phyloP scores from a whole-genome alignment of 2,888 invertebrate species.

The Spisula solida region DNA sequence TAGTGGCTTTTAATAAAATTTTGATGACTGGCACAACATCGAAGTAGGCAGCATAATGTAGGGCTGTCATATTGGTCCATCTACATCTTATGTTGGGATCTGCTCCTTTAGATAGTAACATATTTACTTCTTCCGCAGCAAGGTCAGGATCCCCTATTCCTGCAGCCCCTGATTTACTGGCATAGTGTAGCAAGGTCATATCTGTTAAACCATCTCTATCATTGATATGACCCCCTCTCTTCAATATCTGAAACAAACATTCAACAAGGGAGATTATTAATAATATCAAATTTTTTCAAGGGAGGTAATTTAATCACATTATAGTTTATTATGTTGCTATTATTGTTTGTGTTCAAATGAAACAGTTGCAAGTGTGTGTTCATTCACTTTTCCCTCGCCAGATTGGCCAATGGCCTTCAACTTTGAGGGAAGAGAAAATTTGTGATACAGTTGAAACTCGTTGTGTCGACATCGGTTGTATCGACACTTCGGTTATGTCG shows the following conservation, averaged over 20 bases:
- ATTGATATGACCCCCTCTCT: slow-evolving; percentile 88
- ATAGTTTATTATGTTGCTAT: no score
- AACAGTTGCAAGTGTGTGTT: no score
- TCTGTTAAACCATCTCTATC: slow-evolving; percentile 89
- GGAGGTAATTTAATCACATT: background rate
- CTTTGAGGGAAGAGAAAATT: no score
- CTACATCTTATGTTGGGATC: slow-evolving; percentile 88
- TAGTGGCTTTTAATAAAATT: slow-evolving; percentile 85
- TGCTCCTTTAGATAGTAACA: slow-evolving; percentile 86
- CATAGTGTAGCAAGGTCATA: slow-evolving; percentile 89
- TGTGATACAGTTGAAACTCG: no score
- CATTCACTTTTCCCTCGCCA: no score
- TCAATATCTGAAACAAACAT: slow-evolving; percentile 86
- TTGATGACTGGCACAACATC: slow-evolving; percentile 88
- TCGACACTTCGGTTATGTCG: no score
- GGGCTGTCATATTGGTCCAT: slow-evolving; percentile 89
- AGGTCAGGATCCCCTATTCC: slow-evolving; percentile 87
- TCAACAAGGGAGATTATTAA: background rate
- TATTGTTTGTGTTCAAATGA: no score
- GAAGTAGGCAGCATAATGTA: slow-evolving; percentile 89
- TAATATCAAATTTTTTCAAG: background rate
- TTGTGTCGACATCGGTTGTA: no score
- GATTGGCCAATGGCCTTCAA: no score
- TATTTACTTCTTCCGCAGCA: slow-evolving; percentile 81
- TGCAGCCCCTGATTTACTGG: slow-evolving; percentile 88